Conservation (phyloP, 2,888 invertebrate genomes). For the Axea sp. region DNA sequence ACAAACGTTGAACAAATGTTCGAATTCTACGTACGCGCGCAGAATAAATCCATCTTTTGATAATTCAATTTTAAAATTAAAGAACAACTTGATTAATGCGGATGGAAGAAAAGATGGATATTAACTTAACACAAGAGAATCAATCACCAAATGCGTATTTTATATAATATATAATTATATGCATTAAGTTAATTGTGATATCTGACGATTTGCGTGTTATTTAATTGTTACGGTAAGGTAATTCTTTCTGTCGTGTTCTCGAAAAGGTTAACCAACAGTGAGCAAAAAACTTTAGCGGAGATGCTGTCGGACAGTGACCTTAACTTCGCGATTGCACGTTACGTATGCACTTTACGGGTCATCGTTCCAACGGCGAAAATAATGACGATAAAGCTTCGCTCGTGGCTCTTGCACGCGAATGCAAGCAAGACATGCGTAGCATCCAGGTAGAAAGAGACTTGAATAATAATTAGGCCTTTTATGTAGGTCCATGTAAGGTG, state of each 20-base stretch:
- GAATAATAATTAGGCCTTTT: constrained; percentile 61
- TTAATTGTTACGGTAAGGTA: constrained; percentile 33
- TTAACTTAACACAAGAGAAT: constrained; percentile 11
- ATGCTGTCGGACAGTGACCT: constrained; percentile 49
- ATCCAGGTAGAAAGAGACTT: constrained; percentile 48
- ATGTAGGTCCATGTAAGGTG: constrained; percentile 59
- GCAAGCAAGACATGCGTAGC: constrained; percentile 51
- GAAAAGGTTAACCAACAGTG: constrained; percentile 27
- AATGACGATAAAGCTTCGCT: constrained; percentile 54
- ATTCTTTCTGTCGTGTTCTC: constrained; percentile 16
- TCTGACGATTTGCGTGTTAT: constrained; percentile 40
- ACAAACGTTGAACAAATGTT: constrained; percentile 35
- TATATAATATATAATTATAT: constrained; percentile 28
- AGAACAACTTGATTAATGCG: constrained; percentile 1
- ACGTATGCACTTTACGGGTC: constrained; percentile 59
- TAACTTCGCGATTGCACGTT: constrained; percentile 49
- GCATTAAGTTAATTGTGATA: constrained; percentile 34
- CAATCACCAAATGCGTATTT: constrained; percentile 25
- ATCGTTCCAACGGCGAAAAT: constrained; percentile 59
- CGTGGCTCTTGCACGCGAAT: constrained; percentile 52
- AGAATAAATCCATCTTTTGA: too few species aligned
- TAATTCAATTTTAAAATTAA: constrained; percentile 37
- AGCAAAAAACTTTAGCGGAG: constrained; percentile 17
- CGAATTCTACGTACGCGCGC: background rate
- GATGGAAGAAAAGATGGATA: background rate